These are phyloP conservation scores for Magallana ariakensis DNA, from an alignment of 1,140 invertebrate genomes.

Conservation along the genomic window DNA sequence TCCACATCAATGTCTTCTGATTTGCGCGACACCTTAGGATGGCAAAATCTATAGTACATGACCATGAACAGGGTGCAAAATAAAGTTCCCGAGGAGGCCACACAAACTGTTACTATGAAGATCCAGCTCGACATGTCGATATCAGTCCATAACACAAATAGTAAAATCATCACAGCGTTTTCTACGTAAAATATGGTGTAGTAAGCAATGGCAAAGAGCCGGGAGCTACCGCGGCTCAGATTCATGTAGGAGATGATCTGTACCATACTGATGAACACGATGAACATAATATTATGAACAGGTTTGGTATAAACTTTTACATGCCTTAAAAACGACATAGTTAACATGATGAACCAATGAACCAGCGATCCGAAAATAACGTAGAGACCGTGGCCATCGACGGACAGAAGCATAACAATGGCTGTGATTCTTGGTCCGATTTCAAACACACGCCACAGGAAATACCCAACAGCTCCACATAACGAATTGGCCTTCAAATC, in stretches of 20 bases:
- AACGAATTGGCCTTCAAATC: not conserved
- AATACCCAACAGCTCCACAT: not conserved
- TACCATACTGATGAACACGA: not conserved
- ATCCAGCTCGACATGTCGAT: constrained; percentile 19
- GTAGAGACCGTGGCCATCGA: constrained; percentile 78
- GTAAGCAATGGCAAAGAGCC: constrained; percentile 6
- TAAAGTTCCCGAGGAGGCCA: not conserved
- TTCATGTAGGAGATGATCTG: constrained; percentile 39
- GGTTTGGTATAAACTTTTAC: constrained; percentile 74
- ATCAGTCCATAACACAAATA: not conserved
- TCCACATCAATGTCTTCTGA: no score
- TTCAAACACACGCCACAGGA: constrained; percentile 9
- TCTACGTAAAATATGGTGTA: constrained; percentile 27
- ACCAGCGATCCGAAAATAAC: not conserved
- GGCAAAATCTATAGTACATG: not conserved
- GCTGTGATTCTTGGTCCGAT: constrained; percentile 32
- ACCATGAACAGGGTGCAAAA: constrained; percentile 2
- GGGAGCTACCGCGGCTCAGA: not conserved
- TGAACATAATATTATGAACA: constrained; percentile 74
- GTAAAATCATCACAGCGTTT: constrained; percentile 57
- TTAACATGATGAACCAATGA: constrained; percentile 40
- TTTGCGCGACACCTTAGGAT: not conserved
- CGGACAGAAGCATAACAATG: constrained; percentile 40
- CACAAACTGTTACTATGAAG: not conserved
- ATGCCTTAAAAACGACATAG: constrained; percentile 83